A percentile compares a stretch with the other conserved stretches of the same genome.
phyloP scores from a whole-genome alignment of 2,797 vertebrate genomes.

The Gila robusta region DNA sequence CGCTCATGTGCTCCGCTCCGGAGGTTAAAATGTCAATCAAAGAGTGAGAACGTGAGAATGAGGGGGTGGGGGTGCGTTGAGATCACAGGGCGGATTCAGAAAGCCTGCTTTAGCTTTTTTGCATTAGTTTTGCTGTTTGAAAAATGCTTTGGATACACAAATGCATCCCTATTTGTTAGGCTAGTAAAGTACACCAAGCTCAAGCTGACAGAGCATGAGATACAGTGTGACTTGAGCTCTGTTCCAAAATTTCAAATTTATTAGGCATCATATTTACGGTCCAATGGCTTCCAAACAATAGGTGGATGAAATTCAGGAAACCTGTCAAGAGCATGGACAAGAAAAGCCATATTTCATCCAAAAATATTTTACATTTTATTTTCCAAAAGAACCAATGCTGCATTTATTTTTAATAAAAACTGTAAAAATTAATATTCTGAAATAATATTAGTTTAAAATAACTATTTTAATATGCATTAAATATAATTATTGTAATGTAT shows the following conservation, averaged over 20 bases:
- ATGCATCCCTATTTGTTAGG: conserved; percentile 5
- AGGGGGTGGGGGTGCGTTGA: background rate
- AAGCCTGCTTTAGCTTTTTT: conserved; percentile 32
- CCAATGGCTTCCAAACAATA: conserved; percentile 13
- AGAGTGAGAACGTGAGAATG: background rate
- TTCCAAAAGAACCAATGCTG: background rate
- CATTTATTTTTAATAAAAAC: too few species aligned
- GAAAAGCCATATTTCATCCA: conserved; percentile 3
- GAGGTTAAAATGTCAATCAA: conserved; percentile 45
- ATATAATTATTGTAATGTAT: background rate
- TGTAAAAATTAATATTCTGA: too few species aligned
- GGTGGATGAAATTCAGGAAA: conserved; percentile 13
- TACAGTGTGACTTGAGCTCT: background rate
- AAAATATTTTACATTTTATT: background rate
- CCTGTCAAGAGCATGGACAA: conserved; percentile 17
- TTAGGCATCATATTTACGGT: background rate
- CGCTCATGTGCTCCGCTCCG: conserved; percentile 43
- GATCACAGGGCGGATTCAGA: background rate
- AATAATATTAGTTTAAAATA: too few species aligned
- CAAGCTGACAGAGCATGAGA: conserved; percentile 23
- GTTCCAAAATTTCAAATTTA: background rate
- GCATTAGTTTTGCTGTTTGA: background rate
- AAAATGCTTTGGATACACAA: conserved; percentile 10
- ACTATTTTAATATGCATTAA: background rate
- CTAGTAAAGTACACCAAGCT: background rate